phyloP scores from a whole-genome alignment of 2,113 vertebrate species.

The Neogobius melanostomus region DNA sequence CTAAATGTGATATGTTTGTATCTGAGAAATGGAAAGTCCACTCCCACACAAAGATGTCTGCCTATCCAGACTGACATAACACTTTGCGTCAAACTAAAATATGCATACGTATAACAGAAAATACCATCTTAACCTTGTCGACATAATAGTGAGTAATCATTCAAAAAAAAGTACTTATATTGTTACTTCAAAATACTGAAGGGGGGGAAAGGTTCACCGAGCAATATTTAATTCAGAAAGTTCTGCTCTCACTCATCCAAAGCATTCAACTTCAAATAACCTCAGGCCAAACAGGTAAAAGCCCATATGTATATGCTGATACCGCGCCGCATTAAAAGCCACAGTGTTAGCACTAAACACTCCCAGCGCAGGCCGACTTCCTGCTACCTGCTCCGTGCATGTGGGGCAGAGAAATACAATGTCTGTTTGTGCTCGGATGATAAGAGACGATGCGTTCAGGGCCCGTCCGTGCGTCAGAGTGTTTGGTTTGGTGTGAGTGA shows the following conservation, averaged over 20 bases:
- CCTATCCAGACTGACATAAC: neutral
- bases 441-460: neutral
- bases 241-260: neutral
- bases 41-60: neutral
- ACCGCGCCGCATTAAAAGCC: conserved; percentile 33
- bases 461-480: conserved; percentile 13
- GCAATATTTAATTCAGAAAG: no score
- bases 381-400: conserved; percentile 32
- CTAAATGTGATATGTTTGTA: neutral
- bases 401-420: conserved; percentile 12
- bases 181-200: no score
- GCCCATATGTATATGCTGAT: conserved; percentile 18
- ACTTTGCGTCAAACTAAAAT: neutral
- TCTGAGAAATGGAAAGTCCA: neutral
- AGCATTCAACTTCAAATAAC: neutral
- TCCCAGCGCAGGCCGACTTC: conserved; percentile 31
- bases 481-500: conserved; percentile 1
- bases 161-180: no score
- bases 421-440: conserved; percentile 13
- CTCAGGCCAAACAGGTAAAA: neutral
- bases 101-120: neutral
- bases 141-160: no score
- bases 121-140: no score
- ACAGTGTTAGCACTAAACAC: conserved; percentile 26
- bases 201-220: no score